Base-by-base conservation (phyloP, 2,888 invertebrate genomes). In the Megalurothrips usitatus region DNA sequence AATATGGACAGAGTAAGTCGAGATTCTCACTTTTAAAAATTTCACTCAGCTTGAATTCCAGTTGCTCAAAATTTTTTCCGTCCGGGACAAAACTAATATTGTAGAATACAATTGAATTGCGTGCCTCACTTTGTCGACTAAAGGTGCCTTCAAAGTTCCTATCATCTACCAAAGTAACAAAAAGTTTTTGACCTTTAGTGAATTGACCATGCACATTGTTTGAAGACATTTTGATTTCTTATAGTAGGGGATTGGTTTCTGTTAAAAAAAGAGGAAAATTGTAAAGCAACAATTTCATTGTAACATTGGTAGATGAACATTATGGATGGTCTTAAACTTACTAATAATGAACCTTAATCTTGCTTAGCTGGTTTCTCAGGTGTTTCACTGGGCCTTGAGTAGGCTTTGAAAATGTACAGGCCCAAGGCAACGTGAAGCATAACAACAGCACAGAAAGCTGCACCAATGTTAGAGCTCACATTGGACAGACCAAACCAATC, bases 351-450 rank as follows among this genome's bases (percentile, higher is more conserved):
- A 26, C 26, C 14, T 58, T 75, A 75, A 26, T 75, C 68, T 26
- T 75, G 68, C 12, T 75, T 75, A 9, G 68, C 26, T 1, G 68
- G 68, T 12, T 75, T 75, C 23, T 75, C 68, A 75, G 68, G 68
- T 26, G 23, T 26, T 75, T 75, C 68, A 75, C 23, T 26, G 9
- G 68, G 68, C 10, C 23, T 75, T 12, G 91, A 92, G 86, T 94
- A 95, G 0, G 95, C 95, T 85, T 90, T 91, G 86, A 92, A 93
- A 85, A 96, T 94, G 85, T 94, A 95, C 79, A 94, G 87, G 47
- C 93, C 95, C 82, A 96, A 86, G 4, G 94, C 93, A 83, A 94
- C 85, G 86, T 96, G 95, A 81, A 96, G 88, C 10, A 93, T 91
- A 10, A 94, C 85, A 14, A 96, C 91, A 0, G 95, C 93, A 79